Conservation (phyloP, 2,113 vertebrate species). For the Clarias batrachus region DNA sequence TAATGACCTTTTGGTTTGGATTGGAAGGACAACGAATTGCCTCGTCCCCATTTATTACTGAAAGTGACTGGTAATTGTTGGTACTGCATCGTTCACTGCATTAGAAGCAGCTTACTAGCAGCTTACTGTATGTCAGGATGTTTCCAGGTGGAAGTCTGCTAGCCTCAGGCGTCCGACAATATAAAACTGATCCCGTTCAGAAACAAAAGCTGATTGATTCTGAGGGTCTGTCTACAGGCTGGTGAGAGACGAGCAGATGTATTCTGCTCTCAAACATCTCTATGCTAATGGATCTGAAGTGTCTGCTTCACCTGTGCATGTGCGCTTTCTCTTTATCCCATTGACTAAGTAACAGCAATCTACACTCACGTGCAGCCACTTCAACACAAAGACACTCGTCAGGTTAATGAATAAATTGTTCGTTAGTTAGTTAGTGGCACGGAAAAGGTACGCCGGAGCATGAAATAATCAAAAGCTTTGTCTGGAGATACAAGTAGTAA, state of each 20-base stretch:
- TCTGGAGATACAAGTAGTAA: constrained; percentile 15
- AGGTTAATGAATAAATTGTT: constrained; percentile 17
- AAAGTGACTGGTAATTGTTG: constrained; percentile 14
- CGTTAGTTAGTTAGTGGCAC: not conserved
- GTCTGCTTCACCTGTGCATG: constrained; percentile 23
- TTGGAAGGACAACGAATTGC: not conserved
- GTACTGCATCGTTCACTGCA: not conserved
- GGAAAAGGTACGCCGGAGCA: not conserved
- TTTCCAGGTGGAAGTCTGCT: constrained; percentile 22
- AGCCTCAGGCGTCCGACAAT: constrained; percentile 12
- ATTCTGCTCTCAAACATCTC: not conserved
- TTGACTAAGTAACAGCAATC: not conserved
- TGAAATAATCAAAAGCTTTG: constrained; percentile 6
- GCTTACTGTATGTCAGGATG: not conserved
- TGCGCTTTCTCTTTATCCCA: not conserved
- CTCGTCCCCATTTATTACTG: not conserved
- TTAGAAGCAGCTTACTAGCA: constrained; percentile 3
- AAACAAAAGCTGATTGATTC: constrained; percentile 22
- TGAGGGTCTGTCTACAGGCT: constrained; percentile 4
- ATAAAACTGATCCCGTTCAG: constrained; percentile 21
- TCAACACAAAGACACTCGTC: constrained; percentile 13
- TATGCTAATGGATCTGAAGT: constrained; percentile 44
- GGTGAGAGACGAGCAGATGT: constrained; percentile 27
- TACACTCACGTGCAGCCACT: constrained; percentile 12
- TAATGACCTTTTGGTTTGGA: not conserved